Evolutionary conservation across 1,140 invertebrate genomes (phyloP).

Genomic region (Saxidomus purpurata): DNA sequence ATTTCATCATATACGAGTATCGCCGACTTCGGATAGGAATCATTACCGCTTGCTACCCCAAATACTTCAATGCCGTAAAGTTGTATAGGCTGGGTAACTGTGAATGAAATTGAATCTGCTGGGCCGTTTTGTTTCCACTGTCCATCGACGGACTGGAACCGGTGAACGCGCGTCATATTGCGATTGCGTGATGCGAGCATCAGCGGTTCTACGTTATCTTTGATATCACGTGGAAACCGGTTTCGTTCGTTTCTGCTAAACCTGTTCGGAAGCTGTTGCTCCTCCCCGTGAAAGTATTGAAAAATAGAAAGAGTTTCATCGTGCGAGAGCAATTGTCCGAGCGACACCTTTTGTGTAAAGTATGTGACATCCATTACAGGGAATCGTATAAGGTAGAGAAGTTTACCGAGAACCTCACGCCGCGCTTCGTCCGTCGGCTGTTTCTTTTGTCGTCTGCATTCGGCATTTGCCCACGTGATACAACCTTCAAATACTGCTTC

Average conservation of each 20-base stretch:
- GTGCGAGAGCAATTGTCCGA: conserved; percentile 48
- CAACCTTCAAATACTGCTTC: conserved; percentile 61
- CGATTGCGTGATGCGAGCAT: conserved; percentile 33
- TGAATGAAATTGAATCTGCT: conserved; percentile 60
- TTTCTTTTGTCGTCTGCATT: conserved; percentile 63
- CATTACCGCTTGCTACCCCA: conserved; percentile 24
- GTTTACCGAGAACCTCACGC: conserved; percentile 57
- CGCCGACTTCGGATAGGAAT: conserved; percentile 20
- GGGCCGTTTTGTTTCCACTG: conserved; percentile 62
- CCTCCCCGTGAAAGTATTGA: conserved; percentile 64
- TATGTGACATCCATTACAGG: conserved; percentile 67
- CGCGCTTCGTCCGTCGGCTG: conserved; percentile 53
- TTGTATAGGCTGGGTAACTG: conserved; percentile 43
- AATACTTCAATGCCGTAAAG: conserved; percentile 46
- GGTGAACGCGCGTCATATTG: neutral
- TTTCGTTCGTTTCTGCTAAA: conserved; percentile 47
- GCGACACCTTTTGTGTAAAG: conserved; percentile 67
- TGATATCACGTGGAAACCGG: neutral
- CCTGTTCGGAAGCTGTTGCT: conserved; percentile 52
- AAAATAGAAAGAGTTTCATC: conserved; percentile 63
- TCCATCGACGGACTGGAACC: conserved; percentile 37
- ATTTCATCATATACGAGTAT: conserved; percentile 56
- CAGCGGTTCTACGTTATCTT: conserved; percentile 46
- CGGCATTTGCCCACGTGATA: conserved; percentile 64
- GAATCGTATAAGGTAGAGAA: conserved; percentile 67